A percentile compares a stretch with the other conserved stretches of the same genome.
Evolutionary conservation across 2,888 invertebrate species (phyloP).

Genomic region (Nemotelus nigrinus): DNA sequence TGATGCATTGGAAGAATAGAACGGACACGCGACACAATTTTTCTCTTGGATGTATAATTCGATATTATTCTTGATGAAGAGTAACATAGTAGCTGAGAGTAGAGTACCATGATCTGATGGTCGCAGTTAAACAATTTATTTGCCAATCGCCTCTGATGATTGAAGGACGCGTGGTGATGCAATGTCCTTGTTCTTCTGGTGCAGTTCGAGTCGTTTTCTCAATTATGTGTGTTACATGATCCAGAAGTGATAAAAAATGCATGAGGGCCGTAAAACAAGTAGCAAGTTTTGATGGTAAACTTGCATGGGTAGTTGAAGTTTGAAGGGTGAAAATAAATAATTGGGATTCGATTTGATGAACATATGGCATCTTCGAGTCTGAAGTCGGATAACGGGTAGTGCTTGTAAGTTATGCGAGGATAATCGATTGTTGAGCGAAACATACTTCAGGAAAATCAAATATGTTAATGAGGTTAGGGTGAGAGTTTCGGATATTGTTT

Average conservation of each 20-base stretch:
- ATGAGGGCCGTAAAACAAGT: slow-evolving; percentile 34
- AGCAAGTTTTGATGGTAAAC: not conserved
- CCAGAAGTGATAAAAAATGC: slow-evolving; percentile 42
- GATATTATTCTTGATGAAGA: too few species aligned
- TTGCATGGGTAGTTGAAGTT: not conserved
- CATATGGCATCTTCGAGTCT: slow-evolving; percentile 36
- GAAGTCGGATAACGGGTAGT: slow-evolving; percentile 11
- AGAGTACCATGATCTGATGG: too few species aligned
- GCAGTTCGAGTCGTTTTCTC: slow-evolving; percentile 21
- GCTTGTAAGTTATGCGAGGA: slow-evolving; percentile 15
- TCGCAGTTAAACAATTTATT: too few species aligned
- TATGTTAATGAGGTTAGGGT: not conserved
- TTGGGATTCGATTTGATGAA: slow-evolving; percentile 40
- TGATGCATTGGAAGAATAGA: not conserved
- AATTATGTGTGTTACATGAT: slow-evolving; percentile 41
- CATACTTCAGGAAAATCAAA: not conserved
- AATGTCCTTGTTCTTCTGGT: not conserved
- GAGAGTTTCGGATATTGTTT: too few species aligned
- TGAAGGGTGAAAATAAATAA: slow-evolving; percentile 4
- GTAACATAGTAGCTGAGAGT: too few species aligned
- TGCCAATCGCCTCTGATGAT: too few species aligned
- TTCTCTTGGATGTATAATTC: too few species aligned
- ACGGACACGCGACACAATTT: slow-evolving; percentile 37
- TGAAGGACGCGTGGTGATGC: too few species aligned
- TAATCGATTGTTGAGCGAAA: slow-evolving; percentile 32